Evolutionary conservation across 2,797 vertebrate genomes (phyloP).

Genomic region (Moxostoma hubbsi): DNA sequence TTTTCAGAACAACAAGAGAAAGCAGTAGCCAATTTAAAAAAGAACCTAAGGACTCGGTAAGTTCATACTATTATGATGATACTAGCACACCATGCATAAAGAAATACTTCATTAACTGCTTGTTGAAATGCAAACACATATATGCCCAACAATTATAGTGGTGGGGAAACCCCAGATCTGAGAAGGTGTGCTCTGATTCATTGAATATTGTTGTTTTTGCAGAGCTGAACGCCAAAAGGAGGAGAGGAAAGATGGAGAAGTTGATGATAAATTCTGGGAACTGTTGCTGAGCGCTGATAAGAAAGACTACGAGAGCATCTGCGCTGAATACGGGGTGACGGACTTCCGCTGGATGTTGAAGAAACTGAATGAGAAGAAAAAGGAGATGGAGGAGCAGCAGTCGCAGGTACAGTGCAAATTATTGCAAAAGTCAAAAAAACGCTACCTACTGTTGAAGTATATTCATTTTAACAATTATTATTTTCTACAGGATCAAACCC

Average conservation of each 20-base stretch:
- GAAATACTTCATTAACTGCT: not conserved
- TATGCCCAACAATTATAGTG: not conserved
- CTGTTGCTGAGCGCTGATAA: slow-evolving; percentile 83
- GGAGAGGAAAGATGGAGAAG: slow-evolving; percentile 69
- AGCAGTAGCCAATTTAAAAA: slow-evolving; percentile 78
- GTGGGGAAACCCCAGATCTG: not conserved
- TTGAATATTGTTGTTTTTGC: not conserved
- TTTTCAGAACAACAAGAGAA: slow-evolving; percentile 78
- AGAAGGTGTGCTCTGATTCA: not conserved
- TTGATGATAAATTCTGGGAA: slow-evolving; percentile 85
- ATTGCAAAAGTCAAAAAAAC: slow-evolving; percentile 1
- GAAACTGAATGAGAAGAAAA: slow-evolving; percentile 82
- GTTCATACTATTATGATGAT: not conserved
- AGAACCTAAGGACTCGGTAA: slow-evolving; percentile 77
- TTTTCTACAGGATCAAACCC: not conserved
- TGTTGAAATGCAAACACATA: slow-evolving; percentile 1
- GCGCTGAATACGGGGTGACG: slow-evolving; percentile 81
- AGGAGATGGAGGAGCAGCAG: slow-evolving; percentile 76
- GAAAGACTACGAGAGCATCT: slow-evolving; percentile 88
- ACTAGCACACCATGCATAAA: not conserved
- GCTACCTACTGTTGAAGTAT: not conserved
- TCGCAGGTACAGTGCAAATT: slow-evolving; percentile 70
- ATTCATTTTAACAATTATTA: not conserved
- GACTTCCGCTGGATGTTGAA: slow-evolving; percentile 89
- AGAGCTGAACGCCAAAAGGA: slow-evolving; percentile 66